Conservation (phyloP, 2,888 invertebrate genomes). For the Urechis unicinctus region DNA sequence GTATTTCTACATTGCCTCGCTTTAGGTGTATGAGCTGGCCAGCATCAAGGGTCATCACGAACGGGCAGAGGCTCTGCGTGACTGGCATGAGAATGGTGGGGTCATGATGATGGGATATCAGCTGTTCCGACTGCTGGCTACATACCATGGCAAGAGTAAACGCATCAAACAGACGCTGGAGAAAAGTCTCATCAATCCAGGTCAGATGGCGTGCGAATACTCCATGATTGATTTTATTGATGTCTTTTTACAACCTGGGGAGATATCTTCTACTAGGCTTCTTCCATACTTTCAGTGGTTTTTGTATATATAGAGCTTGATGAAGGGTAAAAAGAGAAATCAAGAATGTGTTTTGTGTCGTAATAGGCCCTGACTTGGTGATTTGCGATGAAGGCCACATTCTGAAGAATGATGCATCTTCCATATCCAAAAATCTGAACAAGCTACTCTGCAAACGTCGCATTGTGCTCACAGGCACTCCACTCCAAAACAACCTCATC, state of each 20-base stretch:
- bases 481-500: conserved; percentile 82
- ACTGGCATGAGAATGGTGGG: conserved; percentile 78
- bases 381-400: conserved; percentile 97
- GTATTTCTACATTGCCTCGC: no score
- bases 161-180: conserved; percentile 67
- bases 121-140: conserved; percentile 80
- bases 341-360: no score
- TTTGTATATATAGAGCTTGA: no score
- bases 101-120: conserved; percentile 91
- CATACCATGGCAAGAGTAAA: conserved; percentile 58
- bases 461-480: conserved; percentile 93
- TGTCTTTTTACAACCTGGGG: not conserved
- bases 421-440: conserved; percentile 75
- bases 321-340: no score
- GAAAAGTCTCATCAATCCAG: conserved; percentile 73
- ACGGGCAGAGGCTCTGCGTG: conserved; percentile 66
- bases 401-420: conserved; percentile 87
- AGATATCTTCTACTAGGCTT: no score
- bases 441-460: conserved; percentile 73
- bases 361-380: conserved; percentile 78
- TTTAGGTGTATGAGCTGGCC: conserved; percentile 67
- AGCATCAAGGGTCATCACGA: conserved; percentile 66
- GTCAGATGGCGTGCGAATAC: conserved; percentile 45
- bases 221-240: not conserved
- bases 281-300: no score